Evolutionary conservation across 30 jellyfish, hydroid and myxozoan species (phyloP), one percentile per base, ranked within the genome.

Genomic region (Turritopsis rubra): DNA sequence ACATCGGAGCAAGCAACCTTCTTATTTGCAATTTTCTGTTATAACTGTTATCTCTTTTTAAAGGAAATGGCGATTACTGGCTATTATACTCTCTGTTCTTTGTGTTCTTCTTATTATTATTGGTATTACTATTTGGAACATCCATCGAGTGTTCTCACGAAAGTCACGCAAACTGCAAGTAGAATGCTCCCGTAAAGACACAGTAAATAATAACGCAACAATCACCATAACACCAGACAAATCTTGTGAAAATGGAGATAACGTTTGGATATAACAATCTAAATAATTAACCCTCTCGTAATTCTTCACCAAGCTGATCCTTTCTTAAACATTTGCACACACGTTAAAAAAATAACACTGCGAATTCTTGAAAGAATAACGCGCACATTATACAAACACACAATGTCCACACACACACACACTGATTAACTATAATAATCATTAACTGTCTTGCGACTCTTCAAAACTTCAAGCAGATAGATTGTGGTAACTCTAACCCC

Each of bases 51-150:
- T 68, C 30, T 68, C 30, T 0, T 19, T 68, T 27, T 27, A 68
- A 23, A 68, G 77, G 77, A 68, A 68, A 68, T 68, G 77, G 77
- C 28, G 30, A 27, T 16, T 27, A 27, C 21, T 68, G 77, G 77
- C 77, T 68, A 68, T 68, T 68, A 27, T 68, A n/a, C 19, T 68
- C 19, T 68, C 77, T 68, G 77, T 68, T 7, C 28, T 68, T 68
- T 68, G 77, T 19, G 77, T 68, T 27, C 28, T 27, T 68, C 77
- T 68, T 27, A 16, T 68, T n/a, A n/a, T n/a, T 1, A 16, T 68
- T 68, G 77, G 77, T 19, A 23, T 68, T 68, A 27, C 77, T 68
- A 23, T 68, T 68, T 68, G 77, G 77, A 68, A 17, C 30, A 27
- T 68, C 77, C 0, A n/a, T 19, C 77, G 30, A 27, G 28, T n/a